These are phyloP conservation scores for Chionodraco myersi DNA, from an alignment of 2,113 vertebrate genomes.

Conservation along the genomic window DNA sequence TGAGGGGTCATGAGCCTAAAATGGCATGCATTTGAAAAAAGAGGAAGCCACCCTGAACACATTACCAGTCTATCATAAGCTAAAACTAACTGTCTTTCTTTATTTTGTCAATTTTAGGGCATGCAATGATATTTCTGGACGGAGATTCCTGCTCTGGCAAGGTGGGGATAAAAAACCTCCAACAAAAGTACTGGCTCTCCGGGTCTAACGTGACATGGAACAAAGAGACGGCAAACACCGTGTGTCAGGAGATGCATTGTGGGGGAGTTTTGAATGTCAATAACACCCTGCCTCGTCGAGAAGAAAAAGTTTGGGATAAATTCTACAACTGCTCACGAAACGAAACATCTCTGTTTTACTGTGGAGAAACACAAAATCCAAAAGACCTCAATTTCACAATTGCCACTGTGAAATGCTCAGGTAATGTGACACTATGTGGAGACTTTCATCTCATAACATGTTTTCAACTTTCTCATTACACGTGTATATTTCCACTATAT, in stretches of 20 bases:
- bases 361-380: rapidly evolving
- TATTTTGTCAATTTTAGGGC: slow-evolving; percentile 41
- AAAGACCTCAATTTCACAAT: neutral
- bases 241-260: slow-evolving; percentile 67
- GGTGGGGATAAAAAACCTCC: slow-evolving; percentile 20
- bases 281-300: rapidly evolving
- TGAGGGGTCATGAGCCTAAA: too few relatives aligned
- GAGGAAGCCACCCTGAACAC: too few relatives aligned
- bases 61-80: too few relatives aligned
- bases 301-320: rapidly evolving
- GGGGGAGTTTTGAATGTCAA: rapidly evolving
- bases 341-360: slow-evolving; percentile 40
- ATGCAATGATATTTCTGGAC: slow-evolving; percentile 40
- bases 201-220: slow-evolving; percentile 27
- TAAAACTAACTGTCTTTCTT: neutral
- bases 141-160: slow-evolving; percentile 59
- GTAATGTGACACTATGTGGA: slow-evolving; percentile 47
- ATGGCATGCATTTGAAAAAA: too few relatives aligned
- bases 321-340: slow-evolving; percentile 26
- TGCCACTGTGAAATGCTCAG: slow-evolving; percentile 62
- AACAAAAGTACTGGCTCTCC: slow-evolving; percentile 13
- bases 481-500: too few relatives aligned
- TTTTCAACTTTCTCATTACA: too few relatives aligned
- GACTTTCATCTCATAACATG: neutral
- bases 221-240: neutral